Conservation (phyloP, 2,888 invertebrate species). For the Drosophila putrida region DNA sequence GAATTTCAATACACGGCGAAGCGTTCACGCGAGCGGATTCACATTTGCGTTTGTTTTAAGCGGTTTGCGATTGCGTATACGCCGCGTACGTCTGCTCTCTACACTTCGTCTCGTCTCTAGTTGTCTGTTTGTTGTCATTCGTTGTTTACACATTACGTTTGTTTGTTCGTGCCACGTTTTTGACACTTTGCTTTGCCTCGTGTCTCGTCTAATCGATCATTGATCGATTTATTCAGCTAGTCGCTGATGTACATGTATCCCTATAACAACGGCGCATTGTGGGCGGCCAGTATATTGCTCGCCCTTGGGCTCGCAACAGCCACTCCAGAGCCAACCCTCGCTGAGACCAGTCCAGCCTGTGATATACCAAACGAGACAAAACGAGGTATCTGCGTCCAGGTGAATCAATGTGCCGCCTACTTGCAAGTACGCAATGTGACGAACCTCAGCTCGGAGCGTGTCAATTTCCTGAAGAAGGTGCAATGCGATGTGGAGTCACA, state of each 20-base stretch:
- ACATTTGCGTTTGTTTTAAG: constrained; percentile 31
- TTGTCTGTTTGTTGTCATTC: constrained; percentile 5
- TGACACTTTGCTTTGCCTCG: constrained; percentile 16
- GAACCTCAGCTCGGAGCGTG: constrained; percentile 80
- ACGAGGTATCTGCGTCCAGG: constrained; percentile 79
- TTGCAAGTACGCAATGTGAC: constrained; percentile 80
- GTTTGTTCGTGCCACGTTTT: constrained; percentile 19
- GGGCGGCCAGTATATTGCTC: constrained; percentile 53
- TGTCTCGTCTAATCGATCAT: constrained; percentile 16
- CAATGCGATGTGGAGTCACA: constrained; percentile 75
- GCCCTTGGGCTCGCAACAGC: constrained; percentile 29
- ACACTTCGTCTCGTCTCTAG: constrained; percentile 8
- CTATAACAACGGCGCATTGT: constrained; percentile 39
- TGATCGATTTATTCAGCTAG: constrained; percentile 28
- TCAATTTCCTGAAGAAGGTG: constrained; percentile 83
- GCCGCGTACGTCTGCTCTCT: constrained; percentile 50
- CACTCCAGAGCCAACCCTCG: neutral
- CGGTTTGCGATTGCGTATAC: constrained; percentile 62
- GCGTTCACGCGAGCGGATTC: constrained; percentile 72
- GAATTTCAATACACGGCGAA: constrained; percentile 74
- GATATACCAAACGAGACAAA: constrained; percentile 84
- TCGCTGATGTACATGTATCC: constrained; percentile 49
- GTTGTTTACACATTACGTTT: constrained; percentile 35
- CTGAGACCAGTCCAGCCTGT: constrained; percentile 62
- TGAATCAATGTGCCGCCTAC: constrained; percentile 80